These are phyloP conservation scores for Drosophila mulleri DNA, from an alignment of 2,888 invertebrate species.

Conservation along the genomic window DNA sequence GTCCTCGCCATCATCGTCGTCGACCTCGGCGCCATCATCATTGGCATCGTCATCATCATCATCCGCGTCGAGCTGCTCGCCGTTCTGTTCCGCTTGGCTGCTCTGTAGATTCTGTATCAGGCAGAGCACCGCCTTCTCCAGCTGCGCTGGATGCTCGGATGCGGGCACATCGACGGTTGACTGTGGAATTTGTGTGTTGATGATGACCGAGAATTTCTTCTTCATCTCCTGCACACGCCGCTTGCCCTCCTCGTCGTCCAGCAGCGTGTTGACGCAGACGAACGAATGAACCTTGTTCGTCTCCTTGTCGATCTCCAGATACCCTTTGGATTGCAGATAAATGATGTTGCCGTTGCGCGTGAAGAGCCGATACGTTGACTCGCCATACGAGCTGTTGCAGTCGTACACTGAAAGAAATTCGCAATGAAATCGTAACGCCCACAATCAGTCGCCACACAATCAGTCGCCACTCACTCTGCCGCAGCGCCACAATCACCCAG, in stretches of 20 bases:
- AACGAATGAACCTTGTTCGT: constrained; percentile 93
- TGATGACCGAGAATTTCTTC: constrained; percentile 90
- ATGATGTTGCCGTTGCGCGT: constrained; percentile 94
- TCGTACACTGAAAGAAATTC: constrained; percentile 89
- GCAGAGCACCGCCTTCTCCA: constrained; percentile 90
- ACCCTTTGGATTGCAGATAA: constrained; percentile 93
- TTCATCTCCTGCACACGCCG: constrained; percentile 92
- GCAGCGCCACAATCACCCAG: constrained; percentile 94
- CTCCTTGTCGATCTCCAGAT: constrained; percentile 91
- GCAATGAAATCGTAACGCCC: not conserved
- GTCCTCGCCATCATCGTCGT: constrained; percentile 38
- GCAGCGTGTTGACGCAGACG: constrained; percentile 93
- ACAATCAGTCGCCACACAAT: no score
- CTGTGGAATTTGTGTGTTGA: constrained; percentile 86
- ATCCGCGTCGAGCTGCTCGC: constrained; percentile 34
- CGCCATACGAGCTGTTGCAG: constrained; percentile 92
- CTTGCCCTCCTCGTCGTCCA: constrained; percentile 90
- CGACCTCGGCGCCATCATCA: constrained; percentile 21
- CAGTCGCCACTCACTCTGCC: constrained; percentile 89
- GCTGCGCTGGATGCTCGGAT: constrained; percentile 89
- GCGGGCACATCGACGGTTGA: constrained; percentile 85
- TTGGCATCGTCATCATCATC: constrained; percentile 25
- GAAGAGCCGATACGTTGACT: constrained; percentile 93
- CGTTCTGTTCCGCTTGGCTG: constrained; percentile 65
- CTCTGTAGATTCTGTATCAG: constrained; percentile 87